Evolutionary conservation across 2,888 invertebrate genomes (phyloP), one percentile per base, ranked within the genome.

Genomic region (Drosophila vallismaia): DNA sequence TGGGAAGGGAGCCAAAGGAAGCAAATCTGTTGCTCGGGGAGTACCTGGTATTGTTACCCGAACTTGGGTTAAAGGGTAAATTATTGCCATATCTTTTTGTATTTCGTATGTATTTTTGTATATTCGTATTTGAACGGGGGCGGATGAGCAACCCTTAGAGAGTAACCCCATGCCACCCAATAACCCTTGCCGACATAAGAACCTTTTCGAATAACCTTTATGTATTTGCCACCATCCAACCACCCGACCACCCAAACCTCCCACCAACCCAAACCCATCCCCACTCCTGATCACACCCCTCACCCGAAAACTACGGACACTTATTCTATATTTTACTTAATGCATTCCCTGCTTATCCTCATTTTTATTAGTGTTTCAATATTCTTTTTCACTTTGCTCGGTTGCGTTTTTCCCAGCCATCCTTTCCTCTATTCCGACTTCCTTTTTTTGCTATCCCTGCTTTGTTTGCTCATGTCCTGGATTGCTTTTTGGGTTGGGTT

Each of bases 291-390:
- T 45, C 48, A 69, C 56, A 77, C 36, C 54, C 56, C 46, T 26
- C 26, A 26, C 28, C 28, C 28, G 5, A 46, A 31, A 45, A 42
- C 51, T 51, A 31, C 51, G 36, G 58, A 69, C 86, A 86, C 87
- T 85, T 88, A 86, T 88, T 88, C 82, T 86, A 85, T 85, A 85
- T 85, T 88, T 88, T 85, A 88, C 87, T 84, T 88, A 85, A 85
- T 88, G 85, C 87, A 87, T 87, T 88, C 88, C 69, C 88, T 81
- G 85, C 88, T 86, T 86, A 86, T 86, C 85, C 85, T 86, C 87
- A 86, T 79, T 87, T 86, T 86, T 86, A 88, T 86, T 86, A 86
- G 85, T 87, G 88, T 86, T 86, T 87, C 85, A 86, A 86, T 86
- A 88, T 86, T 86, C 87, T 88, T 85, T 84, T 81, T 88, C 88